These are phyloP conservation scores for Patella ulyssiponensis DNA, from an alignment of 2,888 invertebrate species.

Conservation along the genomic window DNA sequence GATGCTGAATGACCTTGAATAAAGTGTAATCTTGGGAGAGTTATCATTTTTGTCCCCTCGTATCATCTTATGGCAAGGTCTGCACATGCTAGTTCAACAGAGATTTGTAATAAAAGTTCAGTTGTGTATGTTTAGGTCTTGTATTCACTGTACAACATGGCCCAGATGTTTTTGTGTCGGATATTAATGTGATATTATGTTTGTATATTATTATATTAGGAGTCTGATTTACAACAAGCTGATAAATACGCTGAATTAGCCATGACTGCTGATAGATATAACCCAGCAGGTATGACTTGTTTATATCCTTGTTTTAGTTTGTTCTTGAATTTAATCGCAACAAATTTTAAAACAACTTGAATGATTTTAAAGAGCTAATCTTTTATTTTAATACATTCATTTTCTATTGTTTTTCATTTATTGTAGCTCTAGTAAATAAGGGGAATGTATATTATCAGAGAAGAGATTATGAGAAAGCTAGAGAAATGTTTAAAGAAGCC, in stretches of 20 bases:
- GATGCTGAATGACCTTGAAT: too few relatives aligned
- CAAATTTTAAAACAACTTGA: too few relatives aligned
- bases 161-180: neutral
- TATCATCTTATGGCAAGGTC: too few relatives aligned
- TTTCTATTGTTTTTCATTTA: neutral
- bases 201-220: constrained; percentile 74
- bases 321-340: too few relatives aligned
- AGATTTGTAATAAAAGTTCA: too few relatives aligned
- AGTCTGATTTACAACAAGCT: constrained; percentile 85
- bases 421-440: constrained; percentile 84
- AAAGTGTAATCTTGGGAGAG: too few relatives aligned
- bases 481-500: constrained; percentile 82
- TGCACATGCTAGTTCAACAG: too few relatives aligned
- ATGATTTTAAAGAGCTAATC: too few relatives aligned
- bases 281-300: constrained; percentile 76
- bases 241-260: constrained; percentile 83
- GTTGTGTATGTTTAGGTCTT: too few relatives aligned
- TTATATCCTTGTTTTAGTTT: neutral
- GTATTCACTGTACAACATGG: too few relatives aligned
- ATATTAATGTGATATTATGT: neutral
- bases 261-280: constrained; percentile 83
- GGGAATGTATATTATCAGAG: constrained; percentile 84
- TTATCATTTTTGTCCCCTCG: too few relatives aligned
- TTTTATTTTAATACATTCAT: too few relatives aligned
- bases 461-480: constrained; percentile 81